phyloP scores from a whole-genome alignment of 2,888 invertebrate genomes.

The Himalopsyche anomala region DNA sequence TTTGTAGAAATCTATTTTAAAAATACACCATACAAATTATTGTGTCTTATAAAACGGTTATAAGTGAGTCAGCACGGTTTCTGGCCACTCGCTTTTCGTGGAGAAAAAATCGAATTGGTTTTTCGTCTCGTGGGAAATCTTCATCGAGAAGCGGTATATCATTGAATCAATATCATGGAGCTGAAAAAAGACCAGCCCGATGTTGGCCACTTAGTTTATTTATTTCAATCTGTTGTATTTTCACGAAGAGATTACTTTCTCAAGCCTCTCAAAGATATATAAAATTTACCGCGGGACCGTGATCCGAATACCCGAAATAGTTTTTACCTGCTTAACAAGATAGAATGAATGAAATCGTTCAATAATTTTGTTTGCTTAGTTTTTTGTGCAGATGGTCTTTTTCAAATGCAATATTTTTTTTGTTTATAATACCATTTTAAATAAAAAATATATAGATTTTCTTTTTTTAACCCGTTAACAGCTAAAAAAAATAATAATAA shows the following conservation, averaged over 20 bases:
- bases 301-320: neutral
- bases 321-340: neutral
- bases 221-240: conserved; percentile 29
- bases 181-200: neutral
- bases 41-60: neutral
- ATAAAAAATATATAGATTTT: too few relatives aligned
- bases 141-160: conserved; percentile 17
- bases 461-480: too few relatives aligned
- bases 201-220: conserved; percentile 11
- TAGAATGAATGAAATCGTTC: neutral
- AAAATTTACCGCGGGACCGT: neutral
- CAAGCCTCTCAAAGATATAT: conserved; percentile 11
- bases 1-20: too few relatives aligned
- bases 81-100: neutral
- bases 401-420: too few relatives aligned
- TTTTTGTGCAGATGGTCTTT: too few relatives aligned
- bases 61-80: conserved; percentile 4
- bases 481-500: too few relatives aligned
- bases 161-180: conserved; percentile 26
- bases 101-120: conserved; percentile 16
- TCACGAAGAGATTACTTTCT: neutral
- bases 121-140: conserved; percentile 4
- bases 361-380: too few relatives aligned
- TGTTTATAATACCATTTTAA: too few relatives aligned
- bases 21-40: neutral